A percentile compares a stretch with the other conserved stretches of the same genome.
Evolutionary conservation across 2,888 invertebrate genomes (phyloP).

Genomic region (Xylota sylvarum): DNA sequence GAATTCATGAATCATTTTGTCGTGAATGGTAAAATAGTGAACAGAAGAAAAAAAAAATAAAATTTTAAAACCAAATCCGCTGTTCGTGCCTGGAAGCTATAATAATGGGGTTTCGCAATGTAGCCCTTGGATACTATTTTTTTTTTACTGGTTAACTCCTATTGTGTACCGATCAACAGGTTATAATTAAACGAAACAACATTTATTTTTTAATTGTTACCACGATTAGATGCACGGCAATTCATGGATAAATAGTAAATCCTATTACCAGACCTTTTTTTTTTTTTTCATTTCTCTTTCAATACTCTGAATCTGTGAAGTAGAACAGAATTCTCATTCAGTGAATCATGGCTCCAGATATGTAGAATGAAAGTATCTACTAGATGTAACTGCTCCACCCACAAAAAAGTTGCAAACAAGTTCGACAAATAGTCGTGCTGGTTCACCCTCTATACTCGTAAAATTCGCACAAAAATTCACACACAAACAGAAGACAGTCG

Average conservation of each 20-base stretch:
- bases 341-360: conserved; percentile 24
- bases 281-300: conserved; percentile 19
- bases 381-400: conserved; percentile 42
- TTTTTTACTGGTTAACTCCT: conserved; percentile 26
- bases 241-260: conserved; percentile 8
- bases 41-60: conserved; percentile 20
- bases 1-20: conserved; percentile 68
- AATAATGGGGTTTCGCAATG: conserved; percentile 50
- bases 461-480: neutral
- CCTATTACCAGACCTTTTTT: conserved; percentile 10
- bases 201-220: conserved; percentile 48
- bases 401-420: conserved; percentile 35
- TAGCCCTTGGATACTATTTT: conserved; percentile 61
- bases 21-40: conserved; percentile 59
- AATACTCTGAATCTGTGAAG: conserved; percentile 1
- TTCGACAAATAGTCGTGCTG: conserved; percentile 27
- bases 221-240: conserved; percentile 64
- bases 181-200: conserved; percentile 67
- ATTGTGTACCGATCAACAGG: conserved; percentile 43
- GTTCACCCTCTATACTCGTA: neutral
- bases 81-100: conserved; percentile 65
- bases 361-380: conserved; percentile 36
- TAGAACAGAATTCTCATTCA: conserved; percentile 34
- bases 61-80: conserved; percentile 20
- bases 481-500: neutral